Percentiles rank a stretch among this genome's conserved stretches.
phyloP scores from a whole-genome alignment of 2,113 vertebrate species.

The Carlito syrichta region DNA sequence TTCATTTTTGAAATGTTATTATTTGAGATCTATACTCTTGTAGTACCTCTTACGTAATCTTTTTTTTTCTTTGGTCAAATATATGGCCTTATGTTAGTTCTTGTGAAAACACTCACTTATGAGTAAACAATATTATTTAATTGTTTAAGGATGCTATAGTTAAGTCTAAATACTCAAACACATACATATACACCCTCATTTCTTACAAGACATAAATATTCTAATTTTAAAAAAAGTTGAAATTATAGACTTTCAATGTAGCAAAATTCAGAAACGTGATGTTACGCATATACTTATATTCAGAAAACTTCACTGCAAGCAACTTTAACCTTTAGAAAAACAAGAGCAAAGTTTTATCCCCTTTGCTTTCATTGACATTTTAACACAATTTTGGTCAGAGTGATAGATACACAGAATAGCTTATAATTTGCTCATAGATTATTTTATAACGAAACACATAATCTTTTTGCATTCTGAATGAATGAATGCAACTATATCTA shows the following conservation, averaged over 20 bases:
- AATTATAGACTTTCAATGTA: not conserved
- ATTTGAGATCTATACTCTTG: not conserved
- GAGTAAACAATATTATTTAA: not conserved
- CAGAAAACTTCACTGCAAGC: not conserved
- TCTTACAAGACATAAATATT: not conserved
- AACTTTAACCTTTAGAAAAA: not conserved
- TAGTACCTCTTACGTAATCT: not conserved
- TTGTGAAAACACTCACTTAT: not conserved
- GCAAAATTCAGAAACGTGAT: not conserved
- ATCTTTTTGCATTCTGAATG: not conserved
- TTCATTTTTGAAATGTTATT: not conserved
- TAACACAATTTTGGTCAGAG: not conserved
- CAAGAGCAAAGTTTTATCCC: not conserved
- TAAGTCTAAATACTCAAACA: not conserved
- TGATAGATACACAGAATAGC: not conserved
- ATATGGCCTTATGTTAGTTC: not conserved
- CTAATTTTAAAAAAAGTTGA: not conserved
- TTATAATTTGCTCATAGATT: not conserved
- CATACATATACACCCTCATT: not conserved
- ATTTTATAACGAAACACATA: not conserved
- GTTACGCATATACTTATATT: not conserved
- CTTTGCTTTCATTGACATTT: not conserved
- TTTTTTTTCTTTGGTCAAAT: not conserved
- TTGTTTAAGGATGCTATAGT: not conserved
- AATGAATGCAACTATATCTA: not conserved